A percentile compares a stretch with the other conserved stretches of the same genome.
Evolutionary conservation across 2,113 vertebrate genomes (phyloP).

Genomic region (Nothocercus julius): DNA sequence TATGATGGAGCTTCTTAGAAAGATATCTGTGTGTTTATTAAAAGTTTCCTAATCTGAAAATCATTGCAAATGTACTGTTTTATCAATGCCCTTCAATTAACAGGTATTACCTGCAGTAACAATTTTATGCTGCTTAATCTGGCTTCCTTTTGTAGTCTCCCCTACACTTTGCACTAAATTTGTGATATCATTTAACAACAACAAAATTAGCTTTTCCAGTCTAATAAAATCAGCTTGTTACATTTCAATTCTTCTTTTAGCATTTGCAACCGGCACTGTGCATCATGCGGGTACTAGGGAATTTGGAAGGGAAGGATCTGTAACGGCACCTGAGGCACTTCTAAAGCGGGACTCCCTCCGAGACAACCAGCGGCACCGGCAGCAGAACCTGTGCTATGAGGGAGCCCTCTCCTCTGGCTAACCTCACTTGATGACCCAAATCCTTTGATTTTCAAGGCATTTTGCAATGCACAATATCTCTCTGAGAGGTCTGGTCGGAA

Average conservation of each 20-base stretch:
- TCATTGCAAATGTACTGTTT: not conserved
- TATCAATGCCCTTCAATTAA: not conserved
- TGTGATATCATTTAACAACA: not conserved
- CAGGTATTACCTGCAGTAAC: not conserved
- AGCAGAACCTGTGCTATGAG: not conserved
- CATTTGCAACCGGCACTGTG: not conserved
- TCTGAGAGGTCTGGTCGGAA: not conserved
- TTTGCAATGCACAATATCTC: not conserved
- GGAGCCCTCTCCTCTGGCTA: not conserved
- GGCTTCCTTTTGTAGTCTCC: not conserved
- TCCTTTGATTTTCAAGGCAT: not conserved
- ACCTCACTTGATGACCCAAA: not conserved
- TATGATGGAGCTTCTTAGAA: not conserved
- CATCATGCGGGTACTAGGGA: not conserved
- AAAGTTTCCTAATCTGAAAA: not conserved
- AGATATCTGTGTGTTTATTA: not conserved
- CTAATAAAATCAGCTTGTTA: not conserved
- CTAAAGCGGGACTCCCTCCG: fast-evolving
- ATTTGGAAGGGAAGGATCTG: not conserved
- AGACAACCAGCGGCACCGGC: not conserved
- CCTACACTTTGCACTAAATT: not conserved
- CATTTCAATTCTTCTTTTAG: not conserved
- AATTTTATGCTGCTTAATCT: not conserved
- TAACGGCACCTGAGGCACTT: not conserved
- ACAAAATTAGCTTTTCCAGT: not conserved